Evolutionary conservation across 2,888 invertebrate genomes (phyloP).

Genomic region (Ischnus inquisitorius): DNA sequence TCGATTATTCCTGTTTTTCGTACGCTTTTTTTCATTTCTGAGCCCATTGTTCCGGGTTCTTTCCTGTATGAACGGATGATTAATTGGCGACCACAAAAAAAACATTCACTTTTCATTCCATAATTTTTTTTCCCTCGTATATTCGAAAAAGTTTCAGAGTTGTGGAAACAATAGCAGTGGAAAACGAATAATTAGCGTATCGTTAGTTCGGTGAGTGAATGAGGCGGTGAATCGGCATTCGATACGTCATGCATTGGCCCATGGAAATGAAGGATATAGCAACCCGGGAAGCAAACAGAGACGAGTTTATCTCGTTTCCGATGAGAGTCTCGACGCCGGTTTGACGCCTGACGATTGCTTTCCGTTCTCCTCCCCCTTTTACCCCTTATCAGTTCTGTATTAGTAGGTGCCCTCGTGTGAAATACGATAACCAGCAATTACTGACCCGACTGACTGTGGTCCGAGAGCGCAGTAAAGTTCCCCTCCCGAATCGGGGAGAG

Average conservation of each 20-base stretch:
- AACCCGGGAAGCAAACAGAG: conserved; percentile 12
- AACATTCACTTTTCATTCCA: not conserved
- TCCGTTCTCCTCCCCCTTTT: not conserved
- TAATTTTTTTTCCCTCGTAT: not conserved
- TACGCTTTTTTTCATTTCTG: too few relatives aligned
- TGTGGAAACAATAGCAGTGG: not conserved
- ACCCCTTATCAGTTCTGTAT: conserved; percentile 34
- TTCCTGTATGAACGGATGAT: too few relatives aligned
- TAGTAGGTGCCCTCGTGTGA: conserved; percentile 24
- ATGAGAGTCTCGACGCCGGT: conserved; percentile 8
- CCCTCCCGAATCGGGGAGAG: conserved; percentile 33
- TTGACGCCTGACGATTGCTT: conserved; percentile 27
- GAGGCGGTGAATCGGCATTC: not conserved
- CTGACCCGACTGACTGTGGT: conserved; percentile 23
- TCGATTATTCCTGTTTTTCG: too few relatives aligned
- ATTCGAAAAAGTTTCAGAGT: not conserved
- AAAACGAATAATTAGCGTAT: not conserved
- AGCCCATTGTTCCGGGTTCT: too few relatives aligned
- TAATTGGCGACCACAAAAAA: not conserved
- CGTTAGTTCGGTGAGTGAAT: not conserved
- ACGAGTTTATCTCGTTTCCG: conserved; percentile 19
- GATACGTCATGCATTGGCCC: not conserved
- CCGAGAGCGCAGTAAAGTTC: conserved; percentile 13
- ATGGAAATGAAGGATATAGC: not conserved
- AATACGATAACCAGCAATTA: conserved; percentile 61